These are phyloP conservation scores for Fragum whitleyi DNA, from an alignment of 2,888 invertebrate genomes.

Conservation along the genomic window DNA sequence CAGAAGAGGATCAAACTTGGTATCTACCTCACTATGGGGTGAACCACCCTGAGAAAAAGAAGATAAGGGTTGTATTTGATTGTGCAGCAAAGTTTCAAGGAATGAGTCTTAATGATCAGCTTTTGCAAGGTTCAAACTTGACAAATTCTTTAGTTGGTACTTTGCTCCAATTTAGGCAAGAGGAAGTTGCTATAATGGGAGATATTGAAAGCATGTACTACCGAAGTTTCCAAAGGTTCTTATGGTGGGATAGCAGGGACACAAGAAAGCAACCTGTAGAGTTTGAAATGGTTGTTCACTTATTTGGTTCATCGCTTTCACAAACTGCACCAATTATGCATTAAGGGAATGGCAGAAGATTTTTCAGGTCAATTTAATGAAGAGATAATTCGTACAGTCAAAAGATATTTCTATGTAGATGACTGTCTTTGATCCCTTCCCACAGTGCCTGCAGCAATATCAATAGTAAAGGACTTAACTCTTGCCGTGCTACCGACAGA, in stretches of 20 bases:
- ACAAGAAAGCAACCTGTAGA: not conserved
- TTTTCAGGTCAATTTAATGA: constrained; percentile 3
- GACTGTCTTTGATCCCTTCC: constrained; percentile 56
- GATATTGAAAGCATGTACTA: constrained; percentile 60
- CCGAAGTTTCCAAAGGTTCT: constrained; percentile 38
- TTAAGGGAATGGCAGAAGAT: constrained; percentile 30
- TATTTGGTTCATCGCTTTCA: not conserved
- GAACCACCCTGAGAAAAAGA: constrained; percentile 40
- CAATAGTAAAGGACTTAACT: constrained; percentile 29
- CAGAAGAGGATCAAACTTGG: constrained; percentile 23
- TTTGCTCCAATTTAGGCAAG: constrained; percentile 57
- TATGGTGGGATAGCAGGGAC: constrained; percentile 47
- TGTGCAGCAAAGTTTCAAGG: constrained; percentile 45
- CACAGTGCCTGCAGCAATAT: constrained; percentile 10
- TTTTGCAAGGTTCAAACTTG: constrained; percentile 47
- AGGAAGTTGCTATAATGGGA: constrained; percentile 56
- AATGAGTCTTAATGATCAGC: constrained; percentile 47
- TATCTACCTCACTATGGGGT: constrained; percentile 36
- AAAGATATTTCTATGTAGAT: constrained; percentile 57
- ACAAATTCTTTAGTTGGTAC: constrained; percentile 60
- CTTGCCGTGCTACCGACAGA: constrained; percentile 17
- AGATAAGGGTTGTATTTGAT: constrained; percentile 50
- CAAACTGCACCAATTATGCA: constrained; percentile 44
- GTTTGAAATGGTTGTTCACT: constrained; percentile 33
- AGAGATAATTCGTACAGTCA: constrained; percentile 41